Evolutionary conservation across 1,140 invertebrate species (phyloP), one percentile per base, ranked within the genome.

Genomic region (Aphelenchoides besseyi): DNA sequence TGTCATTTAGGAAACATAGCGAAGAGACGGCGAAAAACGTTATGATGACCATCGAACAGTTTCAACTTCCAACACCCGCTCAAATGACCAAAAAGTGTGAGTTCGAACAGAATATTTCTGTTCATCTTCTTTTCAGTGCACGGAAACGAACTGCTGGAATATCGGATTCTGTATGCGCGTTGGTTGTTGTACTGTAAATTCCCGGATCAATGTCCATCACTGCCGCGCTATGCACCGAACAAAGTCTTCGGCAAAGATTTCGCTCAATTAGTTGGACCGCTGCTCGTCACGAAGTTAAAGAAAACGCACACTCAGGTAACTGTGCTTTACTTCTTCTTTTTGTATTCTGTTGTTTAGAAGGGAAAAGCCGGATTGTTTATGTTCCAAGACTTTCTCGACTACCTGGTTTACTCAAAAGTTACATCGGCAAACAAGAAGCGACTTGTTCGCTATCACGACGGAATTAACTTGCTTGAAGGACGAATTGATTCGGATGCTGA

Each of bases 141-240:
- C 30, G 63, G 63, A 41, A 66, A 66, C 32, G 32, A 66, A 53
- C 26, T 66, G 36, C 8, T 66, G 12, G 28, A 16, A 78, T 71
- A 71, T 69, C 48, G 67, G 23, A 16, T 70, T 5, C 18, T 70
- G 18, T 70, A 70, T 37, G 28, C 69, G 69, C n/a, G 70, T 18
- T 71, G 68, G 70, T 52, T 72, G 23, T 53, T 72, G 12, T 72
- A 67, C 52, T 72, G 70, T 48, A 57, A 37, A 2, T 55, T 72
- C 36, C 70, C 68, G 5, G 59, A 28, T 18, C 29, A 30, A 2
- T 57, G 37, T 26, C 55, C 26, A 29, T 35, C 23, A 16, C 8
- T 72, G 1, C 69, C 41, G 12, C 59, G 69, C 48, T 48, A 72
- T 33, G 30, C 55, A 26, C 70, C 69, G 26, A 37, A 35, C 29